These are phyloP conservation scores for Himantopus leucocephalus DNA, from an alignment of 2,113 vertebrate genomes.

Conservation along the genomic window DNA sequence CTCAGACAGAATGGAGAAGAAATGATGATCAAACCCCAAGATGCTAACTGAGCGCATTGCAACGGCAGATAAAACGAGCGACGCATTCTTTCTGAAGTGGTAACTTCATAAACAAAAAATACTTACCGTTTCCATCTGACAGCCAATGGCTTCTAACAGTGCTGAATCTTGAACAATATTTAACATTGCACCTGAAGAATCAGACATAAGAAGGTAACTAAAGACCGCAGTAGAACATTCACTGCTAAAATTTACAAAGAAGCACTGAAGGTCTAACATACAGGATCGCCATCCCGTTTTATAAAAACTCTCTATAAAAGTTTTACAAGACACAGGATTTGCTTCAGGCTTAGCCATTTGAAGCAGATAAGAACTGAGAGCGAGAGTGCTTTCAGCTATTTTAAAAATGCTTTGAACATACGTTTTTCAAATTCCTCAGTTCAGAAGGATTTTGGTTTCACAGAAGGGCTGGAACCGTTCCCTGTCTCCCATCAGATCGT, in stretches of 20 bases:
- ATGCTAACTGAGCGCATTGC: neutral
- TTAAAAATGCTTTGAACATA: neutral
- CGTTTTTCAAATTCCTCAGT: neutral
- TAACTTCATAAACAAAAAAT: neutral
- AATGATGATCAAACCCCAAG: neutral
- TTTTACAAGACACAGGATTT: neutral
- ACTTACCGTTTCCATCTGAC: constrained; percentile 91
- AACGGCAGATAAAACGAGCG: neutral
- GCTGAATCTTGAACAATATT: constrained; percentile 97
- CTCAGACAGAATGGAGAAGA: neutral
- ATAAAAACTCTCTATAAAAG: neutral
- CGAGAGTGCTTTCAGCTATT: neutral
- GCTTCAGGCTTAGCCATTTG: neutral
- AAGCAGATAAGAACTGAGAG: neutral
- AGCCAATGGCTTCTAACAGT: constrained; percentile 90
- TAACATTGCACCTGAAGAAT: constrained; percentile 89
- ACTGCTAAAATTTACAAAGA: neutral
- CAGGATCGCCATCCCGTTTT: neutral
- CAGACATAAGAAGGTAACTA: neutral
- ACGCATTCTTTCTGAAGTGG: neutral
- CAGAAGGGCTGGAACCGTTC: neutral
- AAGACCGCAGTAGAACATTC: neutral
- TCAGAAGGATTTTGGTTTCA: neutral
- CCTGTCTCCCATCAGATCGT: neutral
- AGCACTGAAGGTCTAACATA: neutral